phyloP scores from a whole-genome alignment of 2,888 invertebrate species.

The Drosophila neonasuta region DNA sequence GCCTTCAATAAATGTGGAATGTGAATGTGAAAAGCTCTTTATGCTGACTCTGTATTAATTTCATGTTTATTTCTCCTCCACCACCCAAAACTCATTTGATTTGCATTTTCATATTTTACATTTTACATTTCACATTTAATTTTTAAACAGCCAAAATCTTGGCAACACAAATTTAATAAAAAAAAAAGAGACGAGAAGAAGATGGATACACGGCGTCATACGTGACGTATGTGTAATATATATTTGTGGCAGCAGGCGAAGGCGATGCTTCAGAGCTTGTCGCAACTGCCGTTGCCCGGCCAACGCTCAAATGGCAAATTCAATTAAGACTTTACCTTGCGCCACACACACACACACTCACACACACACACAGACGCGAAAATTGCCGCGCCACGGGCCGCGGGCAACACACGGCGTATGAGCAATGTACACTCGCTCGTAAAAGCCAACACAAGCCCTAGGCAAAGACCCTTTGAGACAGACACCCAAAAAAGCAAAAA shows the following conservation, averaged over 20 bases:
- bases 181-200: background rate
- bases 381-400: constrained; percentile 35
- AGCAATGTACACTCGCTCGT: constrained; percentile 29
- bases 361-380: constrained; percentile 23
- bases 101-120: background rate
- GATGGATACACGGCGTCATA: constrained; percentile 1
- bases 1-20: constrained; percentile 37
- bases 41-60: constrained; percentile 17
- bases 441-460: constrained; percentile 31
- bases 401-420: constrained; percentile 35
- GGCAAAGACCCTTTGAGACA: constrained; percentile 35
- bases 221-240: constrained; percentile 47
- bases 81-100: constrained; percentile 1
- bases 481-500: constrained; percentile 9
- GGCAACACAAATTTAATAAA: constrained; percentile 37
- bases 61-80: background rate
- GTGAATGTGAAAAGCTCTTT: constrained; percentile 10
- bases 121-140: background rate
- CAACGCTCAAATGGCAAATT: constrained; percentile 57
- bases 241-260: background rate
- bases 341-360: constrained; percentile 42
- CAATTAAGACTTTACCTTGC: constrained; percentile 64
- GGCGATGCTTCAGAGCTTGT: constrained; percentile 6
- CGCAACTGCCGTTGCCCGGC: constrained; percentile 45
- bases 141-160: constrained; percentile 19